A percentile compares a stretch with the other conserved stretches of the same genome.
Conservation (phyloP, 2,113 vertebrate genomes). For the Onychorhynchus coronatus region DNA sequence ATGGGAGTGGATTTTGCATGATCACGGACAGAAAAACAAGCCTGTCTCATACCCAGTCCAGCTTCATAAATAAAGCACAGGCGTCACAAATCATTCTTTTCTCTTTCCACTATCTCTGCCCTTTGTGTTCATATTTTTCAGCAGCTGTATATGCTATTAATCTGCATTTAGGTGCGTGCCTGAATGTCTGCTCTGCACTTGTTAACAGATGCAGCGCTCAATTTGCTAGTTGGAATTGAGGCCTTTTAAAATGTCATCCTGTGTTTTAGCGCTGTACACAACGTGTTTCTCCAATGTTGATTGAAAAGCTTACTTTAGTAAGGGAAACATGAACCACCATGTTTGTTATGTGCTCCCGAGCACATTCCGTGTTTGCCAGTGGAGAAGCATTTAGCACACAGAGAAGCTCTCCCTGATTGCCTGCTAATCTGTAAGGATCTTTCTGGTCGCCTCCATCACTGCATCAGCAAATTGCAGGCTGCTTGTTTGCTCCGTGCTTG, state of each 20-base stretch:
- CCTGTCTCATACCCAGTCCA: neutral
- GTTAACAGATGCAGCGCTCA: neutral
- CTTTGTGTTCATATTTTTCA: neutral
- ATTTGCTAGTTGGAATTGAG: neutral
- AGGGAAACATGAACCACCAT: neutral
- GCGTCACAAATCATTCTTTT: neutral
- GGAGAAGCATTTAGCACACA: neutral
- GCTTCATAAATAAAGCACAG: neutral
- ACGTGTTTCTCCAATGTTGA: neutral
- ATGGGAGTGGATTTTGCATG: neutral
- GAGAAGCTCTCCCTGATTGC: neutral
- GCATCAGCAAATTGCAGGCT: neutral
- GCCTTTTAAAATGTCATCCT: constrained; percentile 19
- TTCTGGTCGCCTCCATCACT: neutral
- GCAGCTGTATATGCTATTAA: neutral
- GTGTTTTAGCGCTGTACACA: neutral
- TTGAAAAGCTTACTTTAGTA: neutral
- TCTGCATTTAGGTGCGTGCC: constrained; percentile 30
- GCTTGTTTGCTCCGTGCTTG: neutral
- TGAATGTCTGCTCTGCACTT: neutral
- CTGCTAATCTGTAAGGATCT: neutral
- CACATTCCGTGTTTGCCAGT: neutral
- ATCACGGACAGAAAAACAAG: neutral
- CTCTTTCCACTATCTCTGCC: neutral
- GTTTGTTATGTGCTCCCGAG: neutral